Evolutionary conservation across 2,888 invertebrate species (phyloP).

Genomic region (Miltochrista miniata): DNA sequence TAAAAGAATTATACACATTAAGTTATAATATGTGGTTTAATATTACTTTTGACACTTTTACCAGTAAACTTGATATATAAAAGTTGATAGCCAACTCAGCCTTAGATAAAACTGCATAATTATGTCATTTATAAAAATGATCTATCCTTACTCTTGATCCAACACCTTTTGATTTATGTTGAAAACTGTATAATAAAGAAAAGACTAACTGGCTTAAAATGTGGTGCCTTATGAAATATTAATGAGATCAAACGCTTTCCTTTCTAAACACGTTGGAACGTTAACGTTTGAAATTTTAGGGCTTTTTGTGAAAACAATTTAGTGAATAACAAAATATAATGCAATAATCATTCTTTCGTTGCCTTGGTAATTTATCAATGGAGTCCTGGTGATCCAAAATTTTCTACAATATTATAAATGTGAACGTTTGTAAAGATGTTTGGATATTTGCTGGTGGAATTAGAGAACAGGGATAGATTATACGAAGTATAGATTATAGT

Average conservation of each 20-base stretch:
- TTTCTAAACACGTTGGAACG: conserved; percentile 29
- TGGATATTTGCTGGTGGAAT: no score
- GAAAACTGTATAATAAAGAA: conserved; percentile 34
- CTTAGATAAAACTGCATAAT: conserved; percentile 23
- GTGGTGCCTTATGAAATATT: conserved; percentile 57
- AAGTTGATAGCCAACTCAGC: neutral
- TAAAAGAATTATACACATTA: no score
- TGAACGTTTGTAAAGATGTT: no score
- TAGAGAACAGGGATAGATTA: no score
- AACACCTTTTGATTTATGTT: conserved; percentile 33
- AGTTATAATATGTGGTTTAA: neutral
- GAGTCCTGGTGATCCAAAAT: no score
- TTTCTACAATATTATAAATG: no score
- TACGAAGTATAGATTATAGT: no score
- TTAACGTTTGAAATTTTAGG: conserved; percentile 23
- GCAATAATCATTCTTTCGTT: no score
- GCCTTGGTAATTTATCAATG: no score
- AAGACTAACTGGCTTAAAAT: conserved; percentile 24
- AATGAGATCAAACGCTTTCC: conserved; percentile 45
- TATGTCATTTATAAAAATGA: conserved; percentile 40
- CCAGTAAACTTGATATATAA: neutral
- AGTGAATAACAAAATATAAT: no score
- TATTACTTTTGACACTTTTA: neutral
- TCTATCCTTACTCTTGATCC: conserved; percentile 30
- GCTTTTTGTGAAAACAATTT: neutral